phyloP scores from a whole-genome alignment of 2,113 vertebrate species.

The Peromyscus leucopus region DNA sequence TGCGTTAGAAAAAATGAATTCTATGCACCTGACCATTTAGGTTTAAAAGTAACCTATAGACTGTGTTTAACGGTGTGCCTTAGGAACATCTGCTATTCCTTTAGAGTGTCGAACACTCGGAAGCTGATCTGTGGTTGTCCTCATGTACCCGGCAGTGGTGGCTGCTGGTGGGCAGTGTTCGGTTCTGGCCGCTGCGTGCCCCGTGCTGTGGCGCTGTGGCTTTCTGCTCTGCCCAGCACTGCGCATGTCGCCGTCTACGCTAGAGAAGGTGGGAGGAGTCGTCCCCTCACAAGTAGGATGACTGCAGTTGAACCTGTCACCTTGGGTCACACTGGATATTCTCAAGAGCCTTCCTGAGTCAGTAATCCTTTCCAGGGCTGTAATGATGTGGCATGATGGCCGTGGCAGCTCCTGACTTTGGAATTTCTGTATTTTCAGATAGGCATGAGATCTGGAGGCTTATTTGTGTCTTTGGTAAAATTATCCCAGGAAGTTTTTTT shows the following conservation, averaged over 20 bases:
- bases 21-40: neutral
- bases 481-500: neutral
- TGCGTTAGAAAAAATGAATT: neutral
- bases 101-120: neutral
- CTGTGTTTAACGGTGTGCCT: neutral
- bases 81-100: neutral
- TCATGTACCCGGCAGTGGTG: neutral
- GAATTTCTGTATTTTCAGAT: neutral
- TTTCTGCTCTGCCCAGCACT: too few species aligned
- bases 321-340: neutral
- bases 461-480: neutral
- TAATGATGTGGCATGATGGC: fast-evolving
- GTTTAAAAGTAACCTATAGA: neutral
- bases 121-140: neutral
- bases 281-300: neutral
- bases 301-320: fast-evolving
- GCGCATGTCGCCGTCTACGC: fast-evolving
- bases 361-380: fast-evolving
- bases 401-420: too few species aligned
- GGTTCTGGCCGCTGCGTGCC: fast-evolving
- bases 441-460: neutral
- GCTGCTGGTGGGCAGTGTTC: fast-evolving
- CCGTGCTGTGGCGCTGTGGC: fast-evolving
- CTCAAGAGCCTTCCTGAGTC: neutral
- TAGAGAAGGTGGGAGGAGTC: neutral